Base-by-base conservation (phyloP, 2,113 vertebrate species). In the Actinemys pallida region DNA sequence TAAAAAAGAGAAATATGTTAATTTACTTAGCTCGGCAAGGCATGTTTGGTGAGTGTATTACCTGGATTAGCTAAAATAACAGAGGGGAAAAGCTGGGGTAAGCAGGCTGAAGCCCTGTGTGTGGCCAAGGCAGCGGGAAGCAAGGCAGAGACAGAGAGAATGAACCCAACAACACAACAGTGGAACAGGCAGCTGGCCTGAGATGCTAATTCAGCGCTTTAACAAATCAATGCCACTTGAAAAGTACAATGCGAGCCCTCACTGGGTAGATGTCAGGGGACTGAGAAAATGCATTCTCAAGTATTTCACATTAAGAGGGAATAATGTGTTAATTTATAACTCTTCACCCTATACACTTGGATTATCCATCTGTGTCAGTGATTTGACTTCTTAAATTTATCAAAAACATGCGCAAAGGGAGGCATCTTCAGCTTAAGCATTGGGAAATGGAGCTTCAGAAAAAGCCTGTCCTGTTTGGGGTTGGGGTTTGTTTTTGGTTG, bases 281-380 rank as follows among this genome's bases (percentile, higher is more conserved):
- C 98, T 75, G 49, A 98, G 98, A 98, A 99, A 99, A 99, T 98
- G 99, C 99, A 99, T 98, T 98, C 98, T 98, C 98, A 98, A 98
- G 98, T 99, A 98, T 99, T 99, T 99, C 98, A 98, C 99, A 99
- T 99, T 99, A 99, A 98, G 99, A 99, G 98, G 98, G 98, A 98
- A 99, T 99, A 99, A 99, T 99, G 99, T 99, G 99, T 99, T 99
- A 99, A 99, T 99, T 99, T 99, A 99, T 99, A 99, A 99, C 99
- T 99, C 99, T 98, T 99, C 99, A 98, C 98, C 98, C 98, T 98
- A 97, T 98, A 99, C 97, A 98, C 98, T 98, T 97, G 98, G 98
- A 99, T 99, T 98, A 99, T 99, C 99, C 99, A 99, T 99, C 99
- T 99, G 99, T 99, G 99, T 99, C 99, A 99, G 98, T 97, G 93